A percentile compares a stretch with the other conserved stretches of the same genome.
These are phyloP conservation scores for Anabacerthia variegaticeps DNA, from an alignment of 2,797 vertebrate genomes.

Conservation along the genomic window DNA sequence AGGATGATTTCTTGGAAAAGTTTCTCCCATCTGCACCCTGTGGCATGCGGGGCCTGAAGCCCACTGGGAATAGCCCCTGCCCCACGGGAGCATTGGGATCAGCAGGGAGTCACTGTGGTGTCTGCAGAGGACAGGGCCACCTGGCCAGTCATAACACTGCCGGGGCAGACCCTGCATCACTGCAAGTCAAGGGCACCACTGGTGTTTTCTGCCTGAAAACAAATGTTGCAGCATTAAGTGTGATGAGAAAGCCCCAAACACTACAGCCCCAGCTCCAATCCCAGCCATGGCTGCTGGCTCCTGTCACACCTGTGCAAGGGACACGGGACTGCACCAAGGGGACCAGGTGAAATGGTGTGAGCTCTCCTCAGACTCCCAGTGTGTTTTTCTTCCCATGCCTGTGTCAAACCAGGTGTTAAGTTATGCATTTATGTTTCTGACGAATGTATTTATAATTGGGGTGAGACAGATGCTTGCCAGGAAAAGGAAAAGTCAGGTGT, in stretches of 20 bases:
- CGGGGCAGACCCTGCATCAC: fast-evolving
- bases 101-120: fast-evolving
- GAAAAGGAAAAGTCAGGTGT: not conserved
- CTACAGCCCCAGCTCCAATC: not conserved
- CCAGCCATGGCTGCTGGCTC: not conserved
- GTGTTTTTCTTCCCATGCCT: not conserved
- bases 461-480: not conserved
- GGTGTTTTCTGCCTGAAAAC: not conserved
- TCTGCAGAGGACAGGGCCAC: not conserved
- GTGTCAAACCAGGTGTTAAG: not conserved
- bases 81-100: fast-evolving
- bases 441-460: not conserved
- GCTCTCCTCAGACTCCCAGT: fast-evolving
- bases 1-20: not conserved
- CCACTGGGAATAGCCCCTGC: not conserved
- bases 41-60: fast-evolving
- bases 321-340: not conserved
- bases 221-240: not conserved
- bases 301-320: not conserved
- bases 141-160: not conserved
- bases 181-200: not conserved
- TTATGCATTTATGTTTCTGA: not conserved
- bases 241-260: not conserved
- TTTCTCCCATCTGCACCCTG: not conserved
- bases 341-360: not conserved